Percentiles rank a stretch among this genome's conserved stretches.
Conservation (phyloP, 2,797 vertebrate genomes). For the Malurus leucopterus region DNA sequence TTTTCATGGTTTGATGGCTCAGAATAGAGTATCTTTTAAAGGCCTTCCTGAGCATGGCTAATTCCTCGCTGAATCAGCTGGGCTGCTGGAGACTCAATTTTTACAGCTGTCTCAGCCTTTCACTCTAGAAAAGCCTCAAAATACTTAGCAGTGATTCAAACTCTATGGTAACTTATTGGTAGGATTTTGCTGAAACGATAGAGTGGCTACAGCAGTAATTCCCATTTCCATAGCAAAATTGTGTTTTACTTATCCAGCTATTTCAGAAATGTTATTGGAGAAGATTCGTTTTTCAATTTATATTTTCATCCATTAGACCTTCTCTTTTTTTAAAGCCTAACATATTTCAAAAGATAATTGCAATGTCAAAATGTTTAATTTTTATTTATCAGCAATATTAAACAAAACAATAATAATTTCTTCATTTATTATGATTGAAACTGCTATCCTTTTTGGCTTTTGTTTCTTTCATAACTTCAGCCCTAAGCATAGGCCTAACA, state of each 20-base stretch:
- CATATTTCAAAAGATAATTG: constrained; percentile 28
- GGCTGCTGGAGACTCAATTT: constrained; percentile 40
- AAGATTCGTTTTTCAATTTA: constrained; percentile 25
- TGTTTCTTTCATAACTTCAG: background rate
- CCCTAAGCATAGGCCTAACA: background rate
- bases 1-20: constrained; percentile 34
- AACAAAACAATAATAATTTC: constrained; percentile 24
- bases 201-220: constrained; percentile 34
- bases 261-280: constrained; percentile 41
- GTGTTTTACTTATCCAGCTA: constrained; percentile 56
- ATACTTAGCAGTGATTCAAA: constrained; percentile 41
- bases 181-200: constrained; percentile 49
- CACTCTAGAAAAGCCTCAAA: constrained; percentile 54
- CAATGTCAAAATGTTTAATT: background rate
- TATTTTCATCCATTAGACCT: background rate
- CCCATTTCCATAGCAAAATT: constrained; percentile 54
- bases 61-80: constrained; percentile 47
- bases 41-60: background rate
- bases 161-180: constrained; percentile 45
- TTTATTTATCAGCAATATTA: constrained; percentile 5
- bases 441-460: background rate
- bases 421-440: constrained; percentile 30
- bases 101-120: constrained; percentile 53
- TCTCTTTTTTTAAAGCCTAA: background rate
- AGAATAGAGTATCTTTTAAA: constrained; percentile 36